phyloP scores from a whole-genome alignment of 2,113 vertebrate genomes.

The Microtus richardsoni region DNA sequence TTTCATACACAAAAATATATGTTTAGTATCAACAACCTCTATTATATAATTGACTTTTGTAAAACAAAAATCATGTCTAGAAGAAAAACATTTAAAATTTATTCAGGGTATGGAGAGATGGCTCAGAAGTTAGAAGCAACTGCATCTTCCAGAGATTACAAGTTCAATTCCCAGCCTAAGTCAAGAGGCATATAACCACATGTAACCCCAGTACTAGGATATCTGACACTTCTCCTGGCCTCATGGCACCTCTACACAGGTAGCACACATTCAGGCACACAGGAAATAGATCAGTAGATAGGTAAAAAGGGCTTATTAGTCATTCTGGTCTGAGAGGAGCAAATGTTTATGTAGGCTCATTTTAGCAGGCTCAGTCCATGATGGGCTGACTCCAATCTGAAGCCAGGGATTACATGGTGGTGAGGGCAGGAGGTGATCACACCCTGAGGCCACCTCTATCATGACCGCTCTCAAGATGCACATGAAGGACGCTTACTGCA shows the following conservation, averaged over 20 bases:
- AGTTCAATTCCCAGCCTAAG: not conserved
- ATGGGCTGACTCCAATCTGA: not conserved
- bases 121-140: not conserved
- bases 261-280: not conserved
- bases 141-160: not conserved
- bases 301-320: not conserved
- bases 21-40: not conserved
- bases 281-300: too few relatives aligned
- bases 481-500: not conserved
- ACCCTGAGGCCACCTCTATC: rapidly evolving
- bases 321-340: not conserved
- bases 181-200: too few relatives aligned
- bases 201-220: too few relatives aligned
- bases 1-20: not conserved
- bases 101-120: not conserved
- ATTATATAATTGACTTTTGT: not conserved
- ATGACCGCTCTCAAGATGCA: rapidly evolving
- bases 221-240: not conserved
- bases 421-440: not conserved
- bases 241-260: not conserved
- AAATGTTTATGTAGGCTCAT: not conserved
- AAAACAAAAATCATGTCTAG: not conserved
- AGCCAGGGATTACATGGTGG: too few relatives aligned
- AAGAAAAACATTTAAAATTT: not conserved
- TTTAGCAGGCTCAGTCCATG: not conserved